Evolutionary conservation across 2,888 invertebrate genomes (phyloP).

Genomic region (Mythimna vitellina): DNA sequence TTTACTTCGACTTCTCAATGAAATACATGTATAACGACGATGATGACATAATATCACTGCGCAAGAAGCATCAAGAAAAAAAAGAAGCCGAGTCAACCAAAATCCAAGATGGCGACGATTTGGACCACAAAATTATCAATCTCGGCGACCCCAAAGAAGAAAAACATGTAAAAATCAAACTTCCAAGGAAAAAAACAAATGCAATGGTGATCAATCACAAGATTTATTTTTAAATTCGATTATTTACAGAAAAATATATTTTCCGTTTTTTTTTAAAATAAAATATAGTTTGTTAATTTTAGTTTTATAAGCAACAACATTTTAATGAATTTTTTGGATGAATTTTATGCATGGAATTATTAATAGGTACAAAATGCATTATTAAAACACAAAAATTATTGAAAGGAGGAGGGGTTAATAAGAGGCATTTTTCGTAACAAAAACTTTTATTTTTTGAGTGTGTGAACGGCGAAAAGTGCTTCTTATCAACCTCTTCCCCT

Average conservation of each 20-base stretch:
- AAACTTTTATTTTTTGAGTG: no score
- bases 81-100: conserved; percentile 21
- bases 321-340: no score
- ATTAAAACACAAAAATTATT: no score
- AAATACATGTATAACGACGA: conserved; percentile 77
- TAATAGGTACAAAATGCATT: no score
- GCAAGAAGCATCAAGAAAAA: conserved; percentile 33
- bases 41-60: conserved; percentile 40
- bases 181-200: conserved; percentile 78
- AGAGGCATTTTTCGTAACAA: no score
- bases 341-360: no score
- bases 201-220: conserved; percentile 88
- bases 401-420: no score
- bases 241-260: conserved; percentile 16
- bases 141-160: conserved; percentile 53
- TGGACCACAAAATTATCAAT: conserved; percentile 53
- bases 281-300: conserved; percentile 14
- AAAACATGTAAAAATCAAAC: conserved; percentile 68
- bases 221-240: conserved; percentile 82
- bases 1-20: conserved; percentile 85
- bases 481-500: no score
- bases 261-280: conserved; percentile 14
- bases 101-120: conserved; percentile 47
- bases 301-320: background rate
- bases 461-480: no score